These are phyloP conservation scores for Phrynocephalus forsythii DNA, from an alignment of 2,797 vertebrate genomes.

Conservation along the genomic window DNA sequence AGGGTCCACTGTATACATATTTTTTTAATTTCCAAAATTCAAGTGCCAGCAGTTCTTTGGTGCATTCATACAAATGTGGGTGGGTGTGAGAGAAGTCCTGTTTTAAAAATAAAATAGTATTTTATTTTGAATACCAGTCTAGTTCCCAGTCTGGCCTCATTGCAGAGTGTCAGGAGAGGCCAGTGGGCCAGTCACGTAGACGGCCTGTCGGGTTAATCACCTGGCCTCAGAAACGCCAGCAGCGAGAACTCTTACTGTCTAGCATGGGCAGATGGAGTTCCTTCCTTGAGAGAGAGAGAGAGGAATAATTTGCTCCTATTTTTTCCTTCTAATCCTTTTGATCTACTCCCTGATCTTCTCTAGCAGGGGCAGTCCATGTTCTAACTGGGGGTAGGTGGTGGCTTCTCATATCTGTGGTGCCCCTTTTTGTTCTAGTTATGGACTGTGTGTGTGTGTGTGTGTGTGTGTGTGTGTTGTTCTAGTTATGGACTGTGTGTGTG, in stretches of 20 bases:
- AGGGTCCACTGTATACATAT: no score
- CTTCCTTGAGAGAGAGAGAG: not conserved
- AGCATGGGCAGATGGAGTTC: conserved; percentile 3
- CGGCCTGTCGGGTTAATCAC: not conserved
- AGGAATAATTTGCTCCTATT: not conserved
- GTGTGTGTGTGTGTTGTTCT: no score
- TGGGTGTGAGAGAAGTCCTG: not conserved
- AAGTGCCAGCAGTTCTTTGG: no score
- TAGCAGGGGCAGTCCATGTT: no score
- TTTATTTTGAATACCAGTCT: not conserved
- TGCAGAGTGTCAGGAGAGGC: conserved; percentile 8
- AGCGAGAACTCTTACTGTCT: not conserved
- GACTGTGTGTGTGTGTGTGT: no score
- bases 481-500: no score
- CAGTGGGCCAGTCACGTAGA: not conserved
- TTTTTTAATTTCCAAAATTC: not conserved
- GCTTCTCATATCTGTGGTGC: no score
- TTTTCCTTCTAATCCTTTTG: not conserved
- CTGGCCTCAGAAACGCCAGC: not conserved
- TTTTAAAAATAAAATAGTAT: not conserved
- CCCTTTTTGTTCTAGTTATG: no score
- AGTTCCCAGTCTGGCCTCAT: not conserved
- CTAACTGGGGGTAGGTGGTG: no score
- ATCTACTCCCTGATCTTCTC: not conserved
- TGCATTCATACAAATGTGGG: not conserved